Conservation (phyloP, 2,888 invertebrate genomes). For the Silvanus unidentatus region DNA sequence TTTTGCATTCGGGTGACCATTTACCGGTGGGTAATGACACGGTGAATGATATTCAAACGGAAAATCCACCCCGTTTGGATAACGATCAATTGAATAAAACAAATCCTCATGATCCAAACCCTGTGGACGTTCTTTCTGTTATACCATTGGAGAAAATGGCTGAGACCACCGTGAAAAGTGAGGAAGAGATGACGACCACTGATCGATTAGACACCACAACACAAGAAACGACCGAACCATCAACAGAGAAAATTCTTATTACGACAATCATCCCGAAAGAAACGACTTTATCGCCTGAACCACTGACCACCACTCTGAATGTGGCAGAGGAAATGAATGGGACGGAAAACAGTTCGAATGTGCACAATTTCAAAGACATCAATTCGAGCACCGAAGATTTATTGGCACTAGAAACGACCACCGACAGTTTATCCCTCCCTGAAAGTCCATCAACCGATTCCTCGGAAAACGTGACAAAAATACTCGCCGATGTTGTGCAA, state of each 20-base stretch:
- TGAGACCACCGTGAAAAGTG: conserved; percentile 1
- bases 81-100: conserved; percentile 49
- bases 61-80: conserved; percentile 47
- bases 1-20: conserved; percentile 51
- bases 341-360: conserved; percentile 4
- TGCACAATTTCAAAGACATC: conserved; percentile 23
- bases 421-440: conserved; percentile 22
- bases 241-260: conserved; percentile 7
- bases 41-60: conserved; percentile 26
- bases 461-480: conserved; percentile 8
- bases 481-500: conserved; percentile 32
- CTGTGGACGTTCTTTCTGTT: conserved; percentile 28
- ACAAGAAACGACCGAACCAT: conserved; percentile 5
- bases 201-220: neutral
- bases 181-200: conserved; percentile 1
- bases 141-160: conserved; percentile 23
- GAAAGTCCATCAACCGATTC: conserved; percentile 15
- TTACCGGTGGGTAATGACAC: conserved; percentile 17
- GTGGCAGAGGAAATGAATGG: conserved; percentile 1
- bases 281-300: conserved; percentile 30
- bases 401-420: conserved; percentile 42
- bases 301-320: too few species aligned
- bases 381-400: conserved; percentile 40
- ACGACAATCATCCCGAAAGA: conserved; percentile 1
- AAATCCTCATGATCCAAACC: conserved; percentile 47